Base-by-base conservation (phyloP, 2,113 vertebrate species). In the Noctilio leporinus region DNA sequence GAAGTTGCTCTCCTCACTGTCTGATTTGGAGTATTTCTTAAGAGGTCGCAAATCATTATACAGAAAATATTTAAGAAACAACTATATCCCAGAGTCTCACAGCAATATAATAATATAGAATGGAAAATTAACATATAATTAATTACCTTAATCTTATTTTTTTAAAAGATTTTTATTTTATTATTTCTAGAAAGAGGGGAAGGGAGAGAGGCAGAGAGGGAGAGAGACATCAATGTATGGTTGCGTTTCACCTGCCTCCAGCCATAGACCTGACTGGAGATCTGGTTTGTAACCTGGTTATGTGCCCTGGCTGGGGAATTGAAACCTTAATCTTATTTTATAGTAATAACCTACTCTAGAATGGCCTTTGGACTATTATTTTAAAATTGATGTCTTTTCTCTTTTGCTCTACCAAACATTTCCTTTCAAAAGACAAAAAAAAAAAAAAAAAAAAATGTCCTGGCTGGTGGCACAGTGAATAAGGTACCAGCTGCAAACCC, bases 311-410 rank as follows among this genome's bases (percentile, higher is more conserved):
- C n/a, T n/a, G n/a, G n/a, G n/a, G n/a, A n/a, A n/a, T n/a, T n/a
- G n/a, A n/a, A n/a, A 33, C 8, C 4, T 93, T 73, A 38, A 85
- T 38, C 51, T n/a, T 86, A 49, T 17, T 73, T 84, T 93, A 69
- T 93, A n/a, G n/a, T n/a, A n/a, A n/a, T n/a, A n/a, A 76, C 78
- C 45, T 51, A 53, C 35, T 62, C 49, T 92, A 26, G 30, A 93
- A 84, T 28, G 7, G 10, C 30, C n/a, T 95, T 86, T 47, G 65
- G 64, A 33, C 8, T 85, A 82, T 78, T 84, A 92, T 76, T 93
- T 88, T 45, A 92, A 97, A 96, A 67, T 14, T 28, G 26, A 1
- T 69, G 30, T 51, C 76, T 80, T 95, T 64, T 72, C 51, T 80
- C 16, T 93, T 86, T 73, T 69, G 4, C 26, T 91, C 55, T 86